Base-by-base conservation (phyloP, 2,888 invertebrate species). In the Melinaea marsaeus region DNA sequence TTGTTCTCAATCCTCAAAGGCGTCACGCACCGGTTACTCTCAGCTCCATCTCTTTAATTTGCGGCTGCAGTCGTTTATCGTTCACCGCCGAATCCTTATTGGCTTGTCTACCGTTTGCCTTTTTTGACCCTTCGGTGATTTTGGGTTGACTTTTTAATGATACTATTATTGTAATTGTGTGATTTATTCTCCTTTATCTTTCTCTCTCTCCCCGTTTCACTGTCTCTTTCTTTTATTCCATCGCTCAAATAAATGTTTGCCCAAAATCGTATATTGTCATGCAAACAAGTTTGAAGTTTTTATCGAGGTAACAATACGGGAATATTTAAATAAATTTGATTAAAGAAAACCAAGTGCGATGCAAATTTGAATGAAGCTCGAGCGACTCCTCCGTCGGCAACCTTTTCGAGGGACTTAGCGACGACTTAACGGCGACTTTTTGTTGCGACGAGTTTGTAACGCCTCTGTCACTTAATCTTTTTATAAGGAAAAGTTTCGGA, bases 401-500 rank as follows among this genome's bases (percentile, higher is more conserved):
- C 66, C 60, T 66, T 69, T 62, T 69, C 58, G 60, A 60, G 51
- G 62, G 59, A 58, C 66, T 65, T 62, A 64, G 62, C 59, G 60
- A 61, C 59, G 60, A 61, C 60, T 65, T 66, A 67, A 66, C 64
- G 62, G 63, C 67, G 61, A 69, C 65, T 70, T 70, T 66, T 69
- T 68, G 66, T 69, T 51, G 51, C 64, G 35, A 57, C 56, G 51
- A 57, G 58, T 60, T 61, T 57, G 54, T 64, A 57, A 61, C 66
- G 67, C 67, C 65, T 67, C 66, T 66, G 67, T 69, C 70, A 65
- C 66, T 69, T 68, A 69, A 71, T 71, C 66, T 68, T 71, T 71
- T 65, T 67, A 57, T 54, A n/a, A 35, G 60, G 51, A 54, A 61
- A 70, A 67, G 62, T 70, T 69, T 63, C 34, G 64, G 62, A 51